These are phyloP conservation scores for Hirundo rustica DNA, from an alignment of 2,797 vertebrate species.

Conservation along the genomic window DNA sequence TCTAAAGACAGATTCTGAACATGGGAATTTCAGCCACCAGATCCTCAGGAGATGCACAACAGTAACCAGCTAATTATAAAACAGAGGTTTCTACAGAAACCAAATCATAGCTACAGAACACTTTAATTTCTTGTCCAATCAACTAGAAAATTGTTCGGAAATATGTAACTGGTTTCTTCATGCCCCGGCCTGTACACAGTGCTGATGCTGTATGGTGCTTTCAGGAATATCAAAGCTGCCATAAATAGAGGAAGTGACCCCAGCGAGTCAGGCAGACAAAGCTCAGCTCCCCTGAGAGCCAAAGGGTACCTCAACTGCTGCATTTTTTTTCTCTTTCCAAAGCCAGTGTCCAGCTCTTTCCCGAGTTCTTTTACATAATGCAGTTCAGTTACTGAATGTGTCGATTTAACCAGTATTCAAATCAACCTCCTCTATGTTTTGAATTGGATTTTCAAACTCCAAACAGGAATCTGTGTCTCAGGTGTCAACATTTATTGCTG, in stretches of 20 bases:
- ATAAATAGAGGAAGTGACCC: background rate
- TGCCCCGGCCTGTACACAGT: background rate
- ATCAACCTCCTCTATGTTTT: slow-evolving; percentile 1
- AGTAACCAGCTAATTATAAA: background rate
- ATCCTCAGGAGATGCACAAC: background rate
- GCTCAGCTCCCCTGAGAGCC: background rate
- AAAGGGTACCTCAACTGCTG: background rate
- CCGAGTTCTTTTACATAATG: background rate
- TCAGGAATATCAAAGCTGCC: background rate
- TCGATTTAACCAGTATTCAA: background rate
- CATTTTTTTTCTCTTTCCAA: background rate
- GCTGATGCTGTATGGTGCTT: background rate
- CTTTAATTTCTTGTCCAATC: background rate
- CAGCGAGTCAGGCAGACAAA: background rate
- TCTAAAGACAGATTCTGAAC: background rate
- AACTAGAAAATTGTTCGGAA: background rate
- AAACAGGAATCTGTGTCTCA: background rate
- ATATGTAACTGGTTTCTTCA: background rate
- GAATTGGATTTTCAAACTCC: background rate
- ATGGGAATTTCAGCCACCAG: background rate
- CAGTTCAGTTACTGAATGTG: background rate
- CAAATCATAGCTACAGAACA: background rate
- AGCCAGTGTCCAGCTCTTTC: background rate
- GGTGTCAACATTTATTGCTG: background rate
- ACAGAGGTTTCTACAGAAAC: background rate